phyloP scores from a whole-genome alignment of 2,797 vertebrate species.

The Platyrinchus mystaceus region DNA sequence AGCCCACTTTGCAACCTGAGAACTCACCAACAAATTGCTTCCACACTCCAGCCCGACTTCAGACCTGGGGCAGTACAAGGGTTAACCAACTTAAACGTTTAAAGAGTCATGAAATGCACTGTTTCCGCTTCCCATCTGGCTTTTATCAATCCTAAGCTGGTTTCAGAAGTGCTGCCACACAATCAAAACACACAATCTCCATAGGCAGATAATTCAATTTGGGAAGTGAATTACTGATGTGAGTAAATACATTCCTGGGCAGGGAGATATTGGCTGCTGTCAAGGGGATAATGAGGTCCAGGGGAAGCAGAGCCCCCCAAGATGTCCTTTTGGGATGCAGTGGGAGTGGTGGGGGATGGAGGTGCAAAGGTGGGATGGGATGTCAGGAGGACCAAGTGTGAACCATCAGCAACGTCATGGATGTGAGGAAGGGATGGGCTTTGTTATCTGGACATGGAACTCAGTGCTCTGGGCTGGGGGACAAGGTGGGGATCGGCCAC shows the following conservation, averaged over 20 bases:
- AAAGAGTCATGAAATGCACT: constrained; percentile 79
- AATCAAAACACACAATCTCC: constrained; percentile 77
- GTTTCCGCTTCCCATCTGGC: constrained; percentile 80
- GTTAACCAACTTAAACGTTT: constrained; percentile 79
- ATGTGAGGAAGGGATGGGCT: accelerated
- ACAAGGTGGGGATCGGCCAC: not conserved
- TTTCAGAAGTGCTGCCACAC: constrained; percentile 74
- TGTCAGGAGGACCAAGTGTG: not conserved
- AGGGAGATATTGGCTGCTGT: constrained; percentile 68
- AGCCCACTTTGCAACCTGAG: constrained; percentile 50
- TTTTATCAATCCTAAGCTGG: constrained; percentile 75
- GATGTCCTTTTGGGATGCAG: not conserved
- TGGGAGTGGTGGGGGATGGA: not conserved
- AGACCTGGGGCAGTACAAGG: constrained; percentile 62
- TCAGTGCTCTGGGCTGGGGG: not conserved
- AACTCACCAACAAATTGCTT: constrained; percentile 75
- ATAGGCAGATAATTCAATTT: constrained; percentile 81
- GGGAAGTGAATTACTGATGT: constrained; percentile 80
- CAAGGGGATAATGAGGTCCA: constrained; percentile 72
- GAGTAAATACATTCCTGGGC: constrained; percentile 77
- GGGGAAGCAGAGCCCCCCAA: not conserved
- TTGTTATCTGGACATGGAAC: not conserved
- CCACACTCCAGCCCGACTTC: constrained; percentile 55
- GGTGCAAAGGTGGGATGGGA: not conserved
- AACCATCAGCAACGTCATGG: not conserved